phyloP scores from a whole-genome alignment of 2,888 invertebrate genomes.

The Darwinula stevensoni region DNA sequence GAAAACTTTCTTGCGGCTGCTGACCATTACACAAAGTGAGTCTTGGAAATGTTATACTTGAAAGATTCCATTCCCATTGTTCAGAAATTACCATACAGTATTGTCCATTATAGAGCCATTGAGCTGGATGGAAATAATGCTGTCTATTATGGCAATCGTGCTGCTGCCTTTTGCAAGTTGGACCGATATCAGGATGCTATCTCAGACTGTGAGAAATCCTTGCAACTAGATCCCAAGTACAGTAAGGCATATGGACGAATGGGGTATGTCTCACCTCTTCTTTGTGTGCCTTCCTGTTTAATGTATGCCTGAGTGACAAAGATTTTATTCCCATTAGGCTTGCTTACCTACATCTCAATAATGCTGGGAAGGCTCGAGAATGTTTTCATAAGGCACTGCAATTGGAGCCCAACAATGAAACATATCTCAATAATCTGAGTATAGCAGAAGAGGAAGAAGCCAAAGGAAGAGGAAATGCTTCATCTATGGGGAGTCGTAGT shows the following conservation, averaged over 20 bases:
- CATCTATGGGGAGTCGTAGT: conserved; percentile 8
- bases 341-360: conserved; percentile 52
- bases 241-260: conserved; percentile 82
- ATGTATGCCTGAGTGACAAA: conserved; percentile 4
- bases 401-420: conserved; percentile 71
- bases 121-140: conserved; percentile 58
- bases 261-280: conserved; percentile 22
- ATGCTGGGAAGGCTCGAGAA: conserved; percentile 49
- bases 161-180: conserved; percentile 74
- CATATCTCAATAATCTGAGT: conserved; percentile 55
- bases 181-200: conserved; percentile 55
- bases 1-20: conserved; percentile 52
- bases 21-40: conserved; percentile 38
- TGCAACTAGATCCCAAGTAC: conserved; percentile 63
- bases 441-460: conserved; percentile 37
- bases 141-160: conserved; percentile 87
- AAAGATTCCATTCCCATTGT: too few relatives aligned
- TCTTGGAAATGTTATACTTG: conserved; percentile 4
- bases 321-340: conserved; percentile 19
- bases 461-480: conserved; percentile 4
- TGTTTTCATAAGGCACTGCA: conserved; percentile 64
- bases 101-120: conserved; percentile 35
- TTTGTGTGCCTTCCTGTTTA: conserved; percentile 4
- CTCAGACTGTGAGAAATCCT: conserved; percentile 62
- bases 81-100: conserved; percentile 7